phyloP scores from a whole-genome alignment of 2,888 invertebrate genomes.

The Cryptus armator region DNA sequence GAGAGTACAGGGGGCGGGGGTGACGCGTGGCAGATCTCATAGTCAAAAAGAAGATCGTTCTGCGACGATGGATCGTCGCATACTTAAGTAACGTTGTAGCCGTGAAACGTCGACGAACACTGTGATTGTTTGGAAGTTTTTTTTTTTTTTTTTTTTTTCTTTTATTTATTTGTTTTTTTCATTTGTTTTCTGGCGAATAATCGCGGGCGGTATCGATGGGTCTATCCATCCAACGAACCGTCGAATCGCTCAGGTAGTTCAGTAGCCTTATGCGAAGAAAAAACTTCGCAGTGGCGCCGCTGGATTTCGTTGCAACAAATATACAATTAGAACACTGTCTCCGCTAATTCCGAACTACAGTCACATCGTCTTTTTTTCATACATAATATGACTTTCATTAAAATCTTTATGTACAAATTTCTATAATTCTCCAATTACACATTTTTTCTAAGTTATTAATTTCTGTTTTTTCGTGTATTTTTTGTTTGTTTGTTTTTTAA shows the following conservation, averaged over 20 bases:
- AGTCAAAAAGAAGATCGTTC: conserved; percentile 1
- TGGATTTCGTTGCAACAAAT: conserved; percentile 77
- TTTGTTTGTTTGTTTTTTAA: background rate
- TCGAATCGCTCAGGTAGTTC: conserved; percentile 7
- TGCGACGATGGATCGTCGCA: conserved; percentile 55
- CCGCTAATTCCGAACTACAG: conserved; percentile 69
- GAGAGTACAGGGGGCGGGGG: conserved; percentile 13
- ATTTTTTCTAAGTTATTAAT: conserved; percentile 71
- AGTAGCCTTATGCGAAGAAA: background rate
- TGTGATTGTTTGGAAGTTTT: conserved; percentile 75
- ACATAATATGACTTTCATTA: conserved; percentile 81
- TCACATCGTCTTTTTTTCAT: conserved; percentile 66
- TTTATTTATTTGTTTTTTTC: background rate
- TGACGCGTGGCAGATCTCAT: conserved; percentile 33
- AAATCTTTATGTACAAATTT: conserved; percentile 78
- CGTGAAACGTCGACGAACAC: conserved; percentile 71
- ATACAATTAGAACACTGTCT: conserved; percentile 74
- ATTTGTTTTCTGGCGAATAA: conserved; percentile 20
- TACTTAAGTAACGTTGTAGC: conserved; percentile 81
- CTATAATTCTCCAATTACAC: conserved; percentile 72
- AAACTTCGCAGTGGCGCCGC: conserved; percentile 7
- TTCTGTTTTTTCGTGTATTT: conserved; percentile 15
- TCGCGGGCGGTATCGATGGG: background rate
- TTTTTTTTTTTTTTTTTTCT: background rate
- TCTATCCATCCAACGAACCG: background rate